phyloP scores from a whole-genome alignment of 30 jellyfish, hydroid and myxozoan species.

The Cassiopea andromeda region DNA sequence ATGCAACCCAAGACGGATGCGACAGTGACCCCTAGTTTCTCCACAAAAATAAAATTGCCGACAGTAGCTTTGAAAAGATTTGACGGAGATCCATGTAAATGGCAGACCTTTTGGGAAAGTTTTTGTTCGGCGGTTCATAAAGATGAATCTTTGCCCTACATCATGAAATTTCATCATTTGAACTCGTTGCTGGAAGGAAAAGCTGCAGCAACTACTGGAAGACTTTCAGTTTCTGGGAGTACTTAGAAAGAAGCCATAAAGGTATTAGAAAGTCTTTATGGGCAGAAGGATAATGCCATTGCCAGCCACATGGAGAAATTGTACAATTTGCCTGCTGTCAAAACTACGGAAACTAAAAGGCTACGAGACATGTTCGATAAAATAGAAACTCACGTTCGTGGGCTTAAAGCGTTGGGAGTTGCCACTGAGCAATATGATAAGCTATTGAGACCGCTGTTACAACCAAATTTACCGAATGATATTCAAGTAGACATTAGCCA shows the following conservation, averaged over 20 bases:
- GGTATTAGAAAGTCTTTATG: constrained; percentile 18
- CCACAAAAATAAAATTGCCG: too few species aligned
- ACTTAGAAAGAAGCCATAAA: constrained; percentile 26
- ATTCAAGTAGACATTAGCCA: neutral
- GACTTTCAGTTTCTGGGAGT: constrained; percentile 7
- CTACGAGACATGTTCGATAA: constrained; percentile 12
- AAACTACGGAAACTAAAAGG: neutral
- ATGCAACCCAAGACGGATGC: too few species aligned
- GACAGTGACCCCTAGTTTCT: too few species aligned
- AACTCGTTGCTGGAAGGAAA: constrained; percentile 38
- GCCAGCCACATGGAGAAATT: neutral
- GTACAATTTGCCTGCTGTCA: too few species aligned
- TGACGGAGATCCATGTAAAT: too few species aligned
- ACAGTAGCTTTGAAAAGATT: too few species aligned
- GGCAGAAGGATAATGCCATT: neutral
- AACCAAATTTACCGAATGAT: neutral
- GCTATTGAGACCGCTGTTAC: too few species aligned
- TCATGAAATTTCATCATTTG: constrained; percentile 36
- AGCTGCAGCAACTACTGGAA: constrained; percentile 31
- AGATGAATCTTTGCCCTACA: constrained; percentile 17
- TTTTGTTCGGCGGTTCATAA: constrained; percentile 8
- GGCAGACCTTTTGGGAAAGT: constrained; percentile 19
- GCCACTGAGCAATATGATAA: too few species aligned
- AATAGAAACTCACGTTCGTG: constrained; percentile 11
- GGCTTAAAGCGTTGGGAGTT: neutral